Conservation (phyloP, 2,888 invertebrate genomes). For the Melanchra persicariae region DNA sequence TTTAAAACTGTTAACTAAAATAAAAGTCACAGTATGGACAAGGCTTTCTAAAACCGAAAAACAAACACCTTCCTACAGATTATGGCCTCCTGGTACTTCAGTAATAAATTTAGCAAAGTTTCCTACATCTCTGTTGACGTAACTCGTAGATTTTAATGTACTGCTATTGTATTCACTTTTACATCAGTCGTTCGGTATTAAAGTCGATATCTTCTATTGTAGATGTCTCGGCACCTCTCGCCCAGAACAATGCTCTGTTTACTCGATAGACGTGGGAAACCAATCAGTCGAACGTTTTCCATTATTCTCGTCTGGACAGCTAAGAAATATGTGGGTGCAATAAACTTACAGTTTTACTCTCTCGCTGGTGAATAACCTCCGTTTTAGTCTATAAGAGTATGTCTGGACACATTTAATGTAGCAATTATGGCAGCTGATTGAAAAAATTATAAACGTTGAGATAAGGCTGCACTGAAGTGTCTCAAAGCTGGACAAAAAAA, state of each 20-base stretch:
- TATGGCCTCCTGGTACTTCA: conserved; percentile 5
- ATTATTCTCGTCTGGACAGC: conserved; percentile 29
- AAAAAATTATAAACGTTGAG: background rate
- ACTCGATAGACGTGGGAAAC: conserved; percentile 54
- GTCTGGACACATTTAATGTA: background rate
- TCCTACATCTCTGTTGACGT: conserved; percentile 16
- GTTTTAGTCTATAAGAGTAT: conserved; percentile 3
- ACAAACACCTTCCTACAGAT: background rate
- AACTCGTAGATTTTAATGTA: background rate
- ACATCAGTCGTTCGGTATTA: conserved; percentile 28
- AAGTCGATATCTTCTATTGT: conserved; percentile 48
- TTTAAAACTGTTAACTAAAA: background rate
- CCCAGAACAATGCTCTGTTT: conserved; percentile 54
- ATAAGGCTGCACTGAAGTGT: background rate
- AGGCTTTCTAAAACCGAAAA: background rate
- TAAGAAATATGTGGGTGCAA: conserved; percentile 43
- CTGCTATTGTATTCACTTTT: conserved; percentile 50
- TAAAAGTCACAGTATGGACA: background rate
- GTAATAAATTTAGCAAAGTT: background rate
- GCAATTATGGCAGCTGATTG: background rate
- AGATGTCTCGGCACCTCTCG: conserved; percentile 52
- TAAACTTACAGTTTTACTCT: conserved; percentile 37
- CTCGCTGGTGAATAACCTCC: conserved; percentile 34
- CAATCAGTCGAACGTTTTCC: conserved; percentile 43
- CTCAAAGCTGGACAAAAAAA: no score